These are phyloP conservation scores for Mycteria americana DNA, from an alignment of 2,797 vertebrate species.

Conservation along the genomic window DNA sequence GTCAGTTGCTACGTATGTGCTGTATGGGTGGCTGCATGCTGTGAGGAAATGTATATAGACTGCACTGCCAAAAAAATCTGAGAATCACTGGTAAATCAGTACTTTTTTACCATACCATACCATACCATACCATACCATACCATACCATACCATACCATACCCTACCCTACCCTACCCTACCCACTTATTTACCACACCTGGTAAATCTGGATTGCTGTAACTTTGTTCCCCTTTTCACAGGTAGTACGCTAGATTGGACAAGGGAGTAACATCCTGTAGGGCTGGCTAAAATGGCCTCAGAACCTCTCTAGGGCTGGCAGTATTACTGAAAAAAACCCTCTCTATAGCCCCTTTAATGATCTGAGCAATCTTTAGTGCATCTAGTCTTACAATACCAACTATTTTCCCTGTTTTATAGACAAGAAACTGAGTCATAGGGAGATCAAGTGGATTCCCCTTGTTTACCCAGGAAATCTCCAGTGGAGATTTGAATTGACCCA, in stretches of 20 bases:
- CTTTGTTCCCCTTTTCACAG: background rate
- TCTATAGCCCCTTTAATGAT: background rate
- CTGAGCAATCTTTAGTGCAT: background rate
- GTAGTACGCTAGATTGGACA: background rate
- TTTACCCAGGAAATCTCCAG: background rate
- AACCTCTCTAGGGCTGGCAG: background rate
- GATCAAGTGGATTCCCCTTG: background rate
- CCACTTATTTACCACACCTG: background rate
- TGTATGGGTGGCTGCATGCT: background rate
- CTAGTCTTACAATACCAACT: background rate
- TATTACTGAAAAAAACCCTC: background rate
- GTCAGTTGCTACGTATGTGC: background rate
- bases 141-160: no score
- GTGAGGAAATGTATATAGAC: background rate
- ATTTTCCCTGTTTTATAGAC: background rate
- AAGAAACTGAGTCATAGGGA: background rate
- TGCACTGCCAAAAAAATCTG: background rate
- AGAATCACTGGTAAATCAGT: background rate
- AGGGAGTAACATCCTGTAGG: background rate
- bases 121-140: no score
- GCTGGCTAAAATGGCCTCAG: background rate
- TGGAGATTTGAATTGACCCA: background rate
- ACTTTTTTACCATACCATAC: background rate
- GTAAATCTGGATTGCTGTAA: background rate
- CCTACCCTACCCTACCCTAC: fast-evolving